Evolutionary conservation across 2,797 vertebrate genomes (phyloP).

Genomic region (Anisognathus igniventris): DNA sequence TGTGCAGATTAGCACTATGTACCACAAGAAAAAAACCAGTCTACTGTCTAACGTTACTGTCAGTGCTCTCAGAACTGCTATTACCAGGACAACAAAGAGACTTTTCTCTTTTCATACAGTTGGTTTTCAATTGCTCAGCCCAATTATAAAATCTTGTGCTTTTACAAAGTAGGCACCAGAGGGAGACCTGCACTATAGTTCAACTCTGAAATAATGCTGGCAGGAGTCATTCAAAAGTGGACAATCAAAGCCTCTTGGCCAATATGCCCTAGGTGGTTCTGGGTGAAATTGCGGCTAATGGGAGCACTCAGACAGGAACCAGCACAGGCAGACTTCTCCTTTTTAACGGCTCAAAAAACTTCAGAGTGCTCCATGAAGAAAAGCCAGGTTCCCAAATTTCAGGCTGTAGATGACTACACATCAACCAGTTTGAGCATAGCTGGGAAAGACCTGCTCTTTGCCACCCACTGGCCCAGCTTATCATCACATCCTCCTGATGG

Average conservation of each 20-base stretch:
- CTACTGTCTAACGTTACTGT: background rate
- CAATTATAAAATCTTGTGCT: slow-evolving; percentile 51
- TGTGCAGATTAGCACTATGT: background rate
- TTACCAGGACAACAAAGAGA: slow-evolving; percentile 31
- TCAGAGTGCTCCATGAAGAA: background rate
- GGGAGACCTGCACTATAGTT: slow-evolving; percentile 57
- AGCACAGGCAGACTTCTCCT: background rate
- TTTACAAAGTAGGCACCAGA: slow-evolving; percentile 60
- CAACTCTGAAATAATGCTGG: slow-evolving; percentile 8
- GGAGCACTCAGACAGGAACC: background rate
- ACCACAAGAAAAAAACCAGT: background rate
- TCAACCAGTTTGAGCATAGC: background rate
- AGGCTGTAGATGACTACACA: background rate
- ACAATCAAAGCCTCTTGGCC: background rate
- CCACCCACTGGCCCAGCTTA: background rate
- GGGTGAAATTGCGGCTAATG: background rate
- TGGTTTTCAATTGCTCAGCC: background rate
- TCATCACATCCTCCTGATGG: background rate
- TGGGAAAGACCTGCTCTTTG: background rate
- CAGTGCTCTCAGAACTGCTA: background rate
- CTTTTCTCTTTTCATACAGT: slow-evolving; percentile 21
- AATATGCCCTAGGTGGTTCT: background rate
- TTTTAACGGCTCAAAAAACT: background rate
- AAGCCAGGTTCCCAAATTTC: background rate
- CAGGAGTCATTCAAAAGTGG: slow-evolving; percentile 1